Percentiles rank a stretch among this genome's conserved stretches.
Evolutionary conservation across 2,888 invertebrate species (phyloP).

Genomic region (Flexamia atlantica): DNA sequence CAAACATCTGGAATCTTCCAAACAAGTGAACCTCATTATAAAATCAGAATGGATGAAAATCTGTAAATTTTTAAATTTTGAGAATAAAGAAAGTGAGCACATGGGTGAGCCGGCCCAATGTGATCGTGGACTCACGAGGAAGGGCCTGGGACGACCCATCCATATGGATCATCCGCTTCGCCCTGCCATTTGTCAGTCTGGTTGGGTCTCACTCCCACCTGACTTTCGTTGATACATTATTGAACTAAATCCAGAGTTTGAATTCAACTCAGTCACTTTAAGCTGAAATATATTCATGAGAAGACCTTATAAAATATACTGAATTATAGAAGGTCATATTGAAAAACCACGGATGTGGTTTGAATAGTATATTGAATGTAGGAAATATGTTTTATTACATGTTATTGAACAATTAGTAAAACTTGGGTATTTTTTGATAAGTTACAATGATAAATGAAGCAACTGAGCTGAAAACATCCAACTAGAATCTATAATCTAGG

Average conservation of each 20-base stretch:
- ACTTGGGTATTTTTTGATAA: too few relatives aligned
- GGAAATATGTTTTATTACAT: too few relatives aligned
- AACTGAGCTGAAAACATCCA: too few relatives aligned
- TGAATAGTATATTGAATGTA: not conserved
- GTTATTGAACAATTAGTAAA: too few relatives aligned
- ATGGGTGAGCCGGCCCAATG: not conserved
- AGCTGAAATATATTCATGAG: conserved; percentile 4
- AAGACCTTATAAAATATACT: conserved; percentile 6
- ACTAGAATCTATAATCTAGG: too few relatives aligned
- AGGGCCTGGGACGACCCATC: conserved; percentile 16
- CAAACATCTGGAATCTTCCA: not conserved
- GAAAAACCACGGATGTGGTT: not conserved
- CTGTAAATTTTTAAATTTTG: conserved; percentile 17
- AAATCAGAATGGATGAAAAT: not conserved
- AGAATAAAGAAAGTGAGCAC: conserved; percentile 17
- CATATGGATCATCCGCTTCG: conserved; percentile 22
- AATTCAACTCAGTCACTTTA: not conserved
- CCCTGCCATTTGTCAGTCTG: conserved; percentile 15
- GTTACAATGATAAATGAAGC: too few relatives aligned
- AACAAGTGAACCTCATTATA: not conserved
- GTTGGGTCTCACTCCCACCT: not conserved
- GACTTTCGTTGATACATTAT: conserved; percentile 37
- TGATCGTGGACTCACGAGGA: conserved; percentile 19
- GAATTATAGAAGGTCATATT: not conserved
- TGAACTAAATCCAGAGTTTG: conserved; percentile 2